Base-by-base conservation (phyloP, 1,140 invertebrate species). In the Trachelipus rathkii region DNA sequence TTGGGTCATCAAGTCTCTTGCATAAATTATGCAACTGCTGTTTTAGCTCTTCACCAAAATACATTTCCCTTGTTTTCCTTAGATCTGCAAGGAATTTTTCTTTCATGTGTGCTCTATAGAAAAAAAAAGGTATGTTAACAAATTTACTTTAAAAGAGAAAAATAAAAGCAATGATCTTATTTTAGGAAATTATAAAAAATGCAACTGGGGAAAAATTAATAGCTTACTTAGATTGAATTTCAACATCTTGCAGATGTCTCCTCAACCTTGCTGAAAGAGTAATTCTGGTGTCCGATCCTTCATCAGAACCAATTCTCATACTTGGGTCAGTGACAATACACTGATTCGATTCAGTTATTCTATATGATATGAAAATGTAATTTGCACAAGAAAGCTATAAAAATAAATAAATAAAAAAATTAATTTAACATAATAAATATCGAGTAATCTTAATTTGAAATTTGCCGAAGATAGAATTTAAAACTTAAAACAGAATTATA, bases 21-120 rank as follows among this genome's bases (percentile, higher is more conserved):
- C 95, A 89, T 91, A 99, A 95, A 72, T 94, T 93, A 81, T 95
- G 90, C 46, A 99, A 85, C 75, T 91, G 91, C 83, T 91, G 91
- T 19, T 90, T 89, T n/a, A 98, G 86, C 83, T 98, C 95, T 73
- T 92, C 90, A 7, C 94, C 94, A 67, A 90, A 91, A 85, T 92
- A 91, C 9, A 89, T 91, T 84, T 99, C 96, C 73, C 95, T 89
- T 4, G 94, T 92, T 87, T 97, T 97, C 10, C 97, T 89, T 44
- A 99, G 87, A 87, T 99, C 97, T 24, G 91, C 88, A 67, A 99
- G 85, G 87, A 99, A 99, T 86, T 98, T 98, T 84, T 99, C 97
- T 85, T 97, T 96, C 86, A 98, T 92, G 85, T 99, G 96, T 8
- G 94, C 94, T 86, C 95, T 96, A 84, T 73, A 86, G 86, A 83